Conservation (phyloP, 2,888 invertebrate species). For the Priocnemis perturbator region DNA sequence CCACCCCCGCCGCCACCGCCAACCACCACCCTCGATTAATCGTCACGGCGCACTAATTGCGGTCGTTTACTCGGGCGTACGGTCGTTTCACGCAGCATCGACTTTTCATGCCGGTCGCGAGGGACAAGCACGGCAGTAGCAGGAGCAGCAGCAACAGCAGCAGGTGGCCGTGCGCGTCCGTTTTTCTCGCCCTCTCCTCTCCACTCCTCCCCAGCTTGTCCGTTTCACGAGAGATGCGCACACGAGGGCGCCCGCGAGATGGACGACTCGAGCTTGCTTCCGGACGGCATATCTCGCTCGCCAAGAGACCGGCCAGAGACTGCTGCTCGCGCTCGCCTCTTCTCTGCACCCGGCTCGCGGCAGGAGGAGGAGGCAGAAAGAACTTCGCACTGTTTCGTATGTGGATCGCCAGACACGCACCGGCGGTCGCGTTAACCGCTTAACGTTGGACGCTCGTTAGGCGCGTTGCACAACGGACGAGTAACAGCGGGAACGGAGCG, state of each 20-base stretch:
- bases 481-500: not conserved
- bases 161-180: no score
- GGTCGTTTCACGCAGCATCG: no score
- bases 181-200: no score
- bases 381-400: slow-evolving; percentile 75
- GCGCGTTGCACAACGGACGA: slow-evolving; percentile 50
- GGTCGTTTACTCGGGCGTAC: no score
- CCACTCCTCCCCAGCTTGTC: no score
- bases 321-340: slow-evolving; percentile 13
- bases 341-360: not conserved
- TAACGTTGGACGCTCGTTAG: slow-evolving; percentile 53
- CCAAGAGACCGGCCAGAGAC: slow-evolving; percentile 34
- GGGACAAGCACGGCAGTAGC: no score
- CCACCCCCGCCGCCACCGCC: slow-evolving; percentile 24
- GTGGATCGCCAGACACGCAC: slow-evolving; percentile 73
- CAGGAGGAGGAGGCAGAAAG: slow-evolving; percentile 36
- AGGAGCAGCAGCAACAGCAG: no score
- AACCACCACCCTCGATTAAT: slow-evolving; percentile 4
- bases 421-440: slow-evolving; percentile 70
- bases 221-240: no score
- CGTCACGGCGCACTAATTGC: slow-evolving; percentile 16
- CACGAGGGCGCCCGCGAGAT: no score
- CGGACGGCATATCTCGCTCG: slow-evolving; percentile 22
- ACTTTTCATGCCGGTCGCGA: no score
- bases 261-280: no score